phyloP scores from a whole-genome alignment of 2,888 invertebrate species.

The Drosophila macrospina region DNA sequence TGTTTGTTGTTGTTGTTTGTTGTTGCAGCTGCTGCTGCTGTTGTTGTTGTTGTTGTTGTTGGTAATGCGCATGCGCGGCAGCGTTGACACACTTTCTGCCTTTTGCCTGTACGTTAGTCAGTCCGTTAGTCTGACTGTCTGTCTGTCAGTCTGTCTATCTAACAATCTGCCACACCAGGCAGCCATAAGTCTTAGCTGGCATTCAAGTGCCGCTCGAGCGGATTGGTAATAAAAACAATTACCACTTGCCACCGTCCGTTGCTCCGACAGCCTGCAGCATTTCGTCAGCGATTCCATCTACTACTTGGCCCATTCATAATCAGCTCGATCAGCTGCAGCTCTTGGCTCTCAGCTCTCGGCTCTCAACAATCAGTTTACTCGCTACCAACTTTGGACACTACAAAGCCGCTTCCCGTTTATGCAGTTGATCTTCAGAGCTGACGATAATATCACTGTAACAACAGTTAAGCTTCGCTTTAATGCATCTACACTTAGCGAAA shows the following conservation, averaged over 20 bases:
- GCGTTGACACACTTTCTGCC: constrained; percentile 75
- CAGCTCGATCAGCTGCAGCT: constrained; percentile 23
- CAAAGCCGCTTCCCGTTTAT: constrained; percentile 12
- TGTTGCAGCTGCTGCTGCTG: constrained; percentile 13
- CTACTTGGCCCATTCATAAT: constrained; percentile 39
- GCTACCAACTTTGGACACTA: constrained; percentile 3
- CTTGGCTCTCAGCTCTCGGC: constrained; percentile 2
- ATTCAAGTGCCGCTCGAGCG: constrained; percentile 62
- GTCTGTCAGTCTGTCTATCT: constrained; percentile 18
- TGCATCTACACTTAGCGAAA: background rate
- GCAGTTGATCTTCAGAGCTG: constrained; percentile 14
- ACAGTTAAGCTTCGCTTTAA: constrained; percentile 1
- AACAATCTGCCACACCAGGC: constrained; percentile 43
- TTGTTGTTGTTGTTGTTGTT: constrained; percentile 36
- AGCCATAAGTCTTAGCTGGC: constrained; percentile 46
- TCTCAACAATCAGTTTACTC: background rate
- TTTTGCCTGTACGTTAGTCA: constrained; percentile 31
- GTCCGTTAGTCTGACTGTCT: constrained; percentile 22
- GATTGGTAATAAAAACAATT: constrained; percentile 77
- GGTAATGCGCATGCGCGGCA: constrained; percentile 72
- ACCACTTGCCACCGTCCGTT: constrained; percentile 59
- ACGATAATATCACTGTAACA: constrained; percentile 10
- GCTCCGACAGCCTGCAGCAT: constrained; percentile 56
- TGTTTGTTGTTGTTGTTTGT: constrained; percentile 36
- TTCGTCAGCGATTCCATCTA: constrained; percentile 64